Evolutionary conservation across 1,140 invertebrate genomes (phyloP), one percentile per base, ranked within the genome.

Genomic region (Centruroides sculpturatus): DNA sequence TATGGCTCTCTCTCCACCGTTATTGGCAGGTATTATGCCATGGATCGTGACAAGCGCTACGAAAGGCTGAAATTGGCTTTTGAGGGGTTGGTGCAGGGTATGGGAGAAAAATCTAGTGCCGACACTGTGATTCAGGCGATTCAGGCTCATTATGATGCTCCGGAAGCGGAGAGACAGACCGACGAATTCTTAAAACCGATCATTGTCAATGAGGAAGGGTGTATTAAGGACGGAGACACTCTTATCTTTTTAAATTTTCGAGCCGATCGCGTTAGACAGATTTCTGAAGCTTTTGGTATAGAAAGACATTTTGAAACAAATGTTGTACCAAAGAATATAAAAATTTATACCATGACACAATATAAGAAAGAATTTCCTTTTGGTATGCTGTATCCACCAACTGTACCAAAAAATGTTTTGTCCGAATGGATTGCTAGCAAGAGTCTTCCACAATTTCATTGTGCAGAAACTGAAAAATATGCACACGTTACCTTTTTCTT

Each of bases 401-500:
- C 66, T 12, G 66, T 69, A 6, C 73, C 74, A 48, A 67, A 69
- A 9, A 78, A 78, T 67, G 77, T 78, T 10, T 66, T 77, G 23
- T 72, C 77, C 4, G 75, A 77, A 65, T 77, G 73, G 69, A 65
- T 78, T 34, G 60, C 70, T 46, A 64, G 56, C 11, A 69, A 76
- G 60, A 62, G 62, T 13, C 60, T 73, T 10, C 48, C 71, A 6
- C 75, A 77, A 65, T 77, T 72, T 62, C 75, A 77, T 63, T 77
- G 76, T 62, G 75, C 77, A 36, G 76, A 77, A 66, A 78, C 76
- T 8, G 77, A 77, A 61, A 79, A 77, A 56, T 77, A 79, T 64
- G 75, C 76, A 23, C 76, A 77, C 63, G 76, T 77, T 7, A 77
- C 76, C 4, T 77, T 77, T 66, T 77, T 77, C 65, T 79, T 77